Base-by-base conservation (phyloP, 1,140 invertebrate species). In the Ceratina calcarata region DNA sequence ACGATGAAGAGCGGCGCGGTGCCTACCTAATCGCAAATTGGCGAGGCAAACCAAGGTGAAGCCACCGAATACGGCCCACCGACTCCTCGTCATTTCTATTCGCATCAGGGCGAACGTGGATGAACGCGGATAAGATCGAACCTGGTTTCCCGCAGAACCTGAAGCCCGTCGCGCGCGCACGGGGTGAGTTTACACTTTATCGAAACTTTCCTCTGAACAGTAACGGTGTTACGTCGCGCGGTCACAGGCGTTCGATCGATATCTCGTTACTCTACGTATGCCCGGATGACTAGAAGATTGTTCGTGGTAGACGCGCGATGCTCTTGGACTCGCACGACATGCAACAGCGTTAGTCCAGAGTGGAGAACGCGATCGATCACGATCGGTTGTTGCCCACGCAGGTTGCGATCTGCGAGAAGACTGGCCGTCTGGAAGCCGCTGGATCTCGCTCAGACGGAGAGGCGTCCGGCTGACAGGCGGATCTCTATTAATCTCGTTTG, bases 401-500 rank as follows among this genome's bases (percentile, higher is more conserved):
- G 87, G 85, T 88, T 88, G 87, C 87, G 80, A 88, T 88, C 87
- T 87, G 83, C 85, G 78, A 67, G 82, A 82, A 87, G 87, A 88
- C 87, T 88, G 87, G 78, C 70, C 78, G 80, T 81, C 81, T 78
- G 75, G 65, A 78, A 80, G 65, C 81, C 70, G 67, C 70, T 73
- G 78, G 66, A 80, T 83, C 81, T 83, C 81, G 65, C 53, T 75
- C 72, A 76, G 69, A 58, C 76, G 84, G 71, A 73, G 83, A 85
- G 80, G 81, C 71, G 84, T 86, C 76, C 83, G 80, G 84, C 83
- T 86, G 83, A 86, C 84, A 86, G 76, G 80, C 76, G 80, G 83
- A 85, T 85, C 84, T 86, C 83, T 86, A 86, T 86, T 86, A 86
- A 86, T 86, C 84, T 85, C 83, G 76, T 86, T 86, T 85, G 83